Evolutionary conservation across 92 coral and sea anemone genomes (phyloP).

Genomic region (Pocillopora meandrina): DNA sequence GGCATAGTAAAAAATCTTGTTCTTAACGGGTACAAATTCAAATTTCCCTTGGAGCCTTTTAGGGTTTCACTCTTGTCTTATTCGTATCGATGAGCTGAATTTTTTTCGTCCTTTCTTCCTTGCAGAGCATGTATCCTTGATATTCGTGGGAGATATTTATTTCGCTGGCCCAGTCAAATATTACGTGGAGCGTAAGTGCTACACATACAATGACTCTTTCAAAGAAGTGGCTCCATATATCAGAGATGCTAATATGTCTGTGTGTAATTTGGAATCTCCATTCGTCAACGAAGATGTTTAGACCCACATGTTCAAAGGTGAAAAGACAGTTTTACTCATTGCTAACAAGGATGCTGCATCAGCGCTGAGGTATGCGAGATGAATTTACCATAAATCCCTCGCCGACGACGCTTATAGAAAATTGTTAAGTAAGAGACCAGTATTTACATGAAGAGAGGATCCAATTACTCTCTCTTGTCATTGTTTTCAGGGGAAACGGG

Average conservation of each 20-base stretch:
- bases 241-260: constrained; percentile 48
- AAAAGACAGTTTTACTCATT: constrained; percentile 6
- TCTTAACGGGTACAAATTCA: too few relatives aligned
- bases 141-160: constrained; percentile 56
- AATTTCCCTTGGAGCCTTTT: too few relatives aligned
- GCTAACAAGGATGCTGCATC: constrained; percentile 44
- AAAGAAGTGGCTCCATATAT: constrained; percentile 36
- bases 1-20: too few relatives aligned
- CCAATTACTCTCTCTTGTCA: too few relatives aligned
- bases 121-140: constrained; percentile 30
- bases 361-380: constrained; percentile 42
- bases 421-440: too few relatives aligned
- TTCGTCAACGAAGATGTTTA: constrained; percentile 26
- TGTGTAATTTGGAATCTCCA: constrained; percentile 51
- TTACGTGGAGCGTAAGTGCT: constrained; percentile 21
- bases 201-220: constrained; percentile 57
- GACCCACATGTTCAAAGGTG: constrained; percentile 21
- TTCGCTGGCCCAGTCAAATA: constrained; percentile 56
- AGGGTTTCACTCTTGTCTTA: too few relatives aligned
- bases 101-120: background rate
- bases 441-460: too few relatives aligned
- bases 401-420: too few relatives aligned
- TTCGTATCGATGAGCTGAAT: too few relatives aligned
- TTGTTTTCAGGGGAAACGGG: too few relatives aligned
- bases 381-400: background rate